Evolutionary conservation across 2,113 vertebrate genomes (phyloP).

Genomic region (Pseudonaja textilis): DNA sequence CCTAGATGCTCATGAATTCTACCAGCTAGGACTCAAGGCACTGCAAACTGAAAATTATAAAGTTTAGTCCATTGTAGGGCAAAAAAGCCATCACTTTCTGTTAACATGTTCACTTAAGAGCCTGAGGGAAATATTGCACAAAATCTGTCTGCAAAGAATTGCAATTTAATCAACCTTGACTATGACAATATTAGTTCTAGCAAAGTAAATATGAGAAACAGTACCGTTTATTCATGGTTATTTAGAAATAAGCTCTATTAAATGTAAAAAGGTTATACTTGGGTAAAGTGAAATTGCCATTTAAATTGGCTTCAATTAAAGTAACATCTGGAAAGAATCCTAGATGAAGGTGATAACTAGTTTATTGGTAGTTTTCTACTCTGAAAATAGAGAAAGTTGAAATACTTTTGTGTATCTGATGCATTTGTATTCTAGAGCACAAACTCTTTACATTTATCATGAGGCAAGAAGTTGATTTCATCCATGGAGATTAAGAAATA

Average conservation of each 20-base stretch:
- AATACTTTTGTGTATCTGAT: background rate
- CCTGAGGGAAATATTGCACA: slow-evolving; percentile 49
- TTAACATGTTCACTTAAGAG: slow-evolving; percentile 35
- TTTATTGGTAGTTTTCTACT: slow-evolving; percentile 11
- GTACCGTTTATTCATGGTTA: background rate
- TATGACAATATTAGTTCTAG: background rate
- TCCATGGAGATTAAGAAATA: background rate
- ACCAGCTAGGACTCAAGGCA: background rate
- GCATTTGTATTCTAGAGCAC: background rate
- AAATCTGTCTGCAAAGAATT: background rate
- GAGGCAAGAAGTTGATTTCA: background rate
- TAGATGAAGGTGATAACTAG: slow-evolving; percentile 45
- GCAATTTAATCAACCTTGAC: background rate
- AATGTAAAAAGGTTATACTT: too few species aligned
- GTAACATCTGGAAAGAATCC: background rate
- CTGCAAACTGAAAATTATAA: background rate
- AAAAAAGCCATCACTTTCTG: slow-evolving; percentile 29
- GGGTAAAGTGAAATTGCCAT: background rate
- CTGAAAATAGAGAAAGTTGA: background rate
- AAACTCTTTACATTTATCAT: background rate
- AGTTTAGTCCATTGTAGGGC: background rate
- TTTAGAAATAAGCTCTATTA: background rate
- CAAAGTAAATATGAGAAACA: background rate
- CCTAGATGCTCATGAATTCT: background rate
- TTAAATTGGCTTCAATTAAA: background rate